A percentile compares a stretch with the other conserved stretches of the same genome.
phyloP scores from a whole-genome alignment of 92 coral and sea anemone species.

The Zoanthus solanderi region DNA sequence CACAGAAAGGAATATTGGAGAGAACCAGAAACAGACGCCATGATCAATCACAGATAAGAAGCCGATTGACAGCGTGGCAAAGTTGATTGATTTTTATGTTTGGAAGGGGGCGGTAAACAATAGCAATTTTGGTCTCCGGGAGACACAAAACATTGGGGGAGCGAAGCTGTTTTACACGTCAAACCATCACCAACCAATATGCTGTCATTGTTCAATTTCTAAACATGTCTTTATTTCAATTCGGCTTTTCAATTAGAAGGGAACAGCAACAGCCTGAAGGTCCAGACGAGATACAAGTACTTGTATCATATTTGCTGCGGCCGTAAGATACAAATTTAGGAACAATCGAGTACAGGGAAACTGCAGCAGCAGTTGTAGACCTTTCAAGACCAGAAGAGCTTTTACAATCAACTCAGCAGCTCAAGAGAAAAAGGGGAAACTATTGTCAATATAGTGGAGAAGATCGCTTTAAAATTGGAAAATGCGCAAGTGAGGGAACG shows the following conservation, averaged over 20 bases:
- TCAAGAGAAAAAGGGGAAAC: constrained; percentile 55
- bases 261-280: constrained; percentile 46
- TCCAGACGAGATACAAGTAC: constrained; percentile 51
- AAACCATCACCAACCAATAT: constrained; percentile 3
- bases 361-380: constrained; percentile 55
- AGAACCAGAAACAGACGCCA: constrained; percentile 66
- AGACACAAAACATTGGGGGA: neutral
- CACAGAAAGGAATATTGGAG: constrained; percentile 66
- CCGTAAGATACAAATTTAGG: constrained; percentile 52
- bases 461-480: constrained; percentile 56
- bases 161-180: constrained; percentile 7
- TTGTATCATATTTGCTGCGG: constrained; percentile 52
- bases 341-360: constrained; percentile 44
- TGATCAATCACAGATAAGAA: constrained; percentile 44
- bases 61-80: constrained; percentile 19
- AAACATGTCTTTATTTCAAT: constrained; percentile 57
- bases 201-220: constrained; percentile 38
- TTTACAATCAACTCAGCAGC: constrained; percentile 40
- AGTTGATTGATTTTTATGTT: constrained; percentile 3
- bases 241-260: constrained; percentile 51
- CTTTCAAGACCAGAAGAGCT: constrained; percentile 50
- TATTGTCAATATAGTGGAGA: constrained; percentile 49
- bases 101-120: constrained; percentile 3
- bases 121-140: constrained; percentile 19
- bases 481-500: constrained; percentile 46